Conservation (phyloP, 2,888 invertebrate species). For the Drosophila meridiana region DNA sequence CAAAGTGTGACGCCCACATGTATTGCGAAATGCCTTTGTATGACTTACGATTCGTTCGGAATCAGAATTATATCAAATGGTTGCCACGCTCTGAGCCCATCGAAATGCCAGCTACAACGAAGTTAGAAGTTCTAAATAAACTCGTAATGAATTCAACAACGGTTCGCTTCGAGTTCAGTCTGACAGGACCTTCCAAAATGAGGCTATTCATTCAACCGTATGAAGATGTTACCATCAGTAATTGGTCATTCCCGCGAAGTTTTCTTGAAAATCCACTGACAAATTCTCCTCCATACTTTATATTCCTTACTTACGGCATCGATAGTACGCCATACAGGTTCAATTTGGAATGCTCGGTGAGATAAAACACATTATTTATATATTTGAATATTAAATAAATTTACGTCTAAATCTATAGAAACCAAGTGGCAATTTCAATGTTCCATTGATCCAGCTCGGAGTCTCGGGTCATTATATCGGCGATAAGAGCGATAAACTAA, state of each 20-base stretch:
- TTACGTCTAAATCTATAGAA: slow-evolving; percentile 33
- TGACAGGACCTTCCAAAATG: slow-evolving; percentile 74
- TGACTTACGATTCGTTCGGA: slow-evolving; percentile 39
- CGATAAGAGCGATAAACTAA: slow-evolving; percentile 84
- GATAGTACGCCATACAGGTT: slow-evolving; percentile 68
- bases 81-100: slow-evolving; percentile 60
- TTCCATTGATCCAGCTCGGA: slow-evolving; percentile 83
- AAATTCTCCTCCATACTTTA: slow-evolving; percentile 55
- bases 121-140: slow-evolving; percentile 59
- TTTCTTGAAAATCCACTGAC: slow-evolving; percentile 56
- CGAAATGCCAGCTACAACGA: slow-evolving; percentile 60
- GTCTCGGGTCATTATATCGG: slow-evolving; percentile 85
- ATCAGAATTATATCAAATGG: slow-evolving; percentile 60
- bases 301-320: slow-evolving; percentile 71
- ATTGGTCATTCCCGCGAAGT: slow-evolving; percentile 75
- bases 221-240: slow-evolving; percentile 59
- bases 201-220: slow-evolving; percentile 73
- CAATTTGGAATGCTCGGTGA: slow-evolving; percentile 65
- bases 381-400: not conserved
- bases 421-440: slow-evolving; percentile 57
- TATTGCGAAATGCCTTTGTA: slow-evolving; percentile 81
- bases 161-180: slow-evolving; percentile 63
- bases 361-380: not conserved
- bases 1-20: slow-evolving; percentile 67
- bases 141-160: slow-evolving; percentile 42